phyloP scores from a whole-genome alignment of 2,888 invertebrate genomes.

The Stenichneumon culpator region DNA sequence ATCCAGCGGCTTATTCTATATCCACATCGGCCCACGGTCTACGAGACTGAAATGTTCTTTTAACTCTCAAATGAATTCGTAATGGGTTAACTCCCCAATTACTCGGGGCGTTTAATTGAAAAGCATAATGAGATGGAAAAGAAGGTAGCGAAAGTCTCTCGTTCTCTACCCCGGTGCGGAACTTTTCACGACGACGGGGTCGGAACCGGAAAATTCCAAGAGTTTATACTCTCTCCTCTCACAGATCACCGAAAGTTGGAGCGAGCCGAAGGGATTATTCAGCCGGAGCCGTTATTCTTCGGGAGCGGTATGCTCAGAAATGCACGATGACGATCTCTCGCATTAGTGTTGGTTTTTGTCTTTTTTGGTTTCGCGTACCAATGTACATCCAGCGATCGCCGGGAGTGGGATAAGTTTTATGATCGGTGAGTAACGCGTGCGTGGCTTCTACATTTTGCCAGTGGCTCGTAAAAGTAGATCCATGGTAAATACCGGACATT shows the following conservation, averaged over 20 bases:
- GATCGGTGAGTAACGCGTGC: slow-evolving; percentile 52
- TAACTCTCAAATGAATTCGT: slow-evolving; percentile 47
- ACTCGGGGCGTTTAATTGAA: slow-evolving; percentile 58
- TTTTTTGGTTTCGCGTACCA: slow-evolving; percentile 14
- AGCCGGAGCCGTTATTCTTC: background rate
- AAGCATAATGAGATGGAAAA: slow-evolving; percentile 61
- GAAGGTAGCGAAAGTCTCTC: slow-evolving; percentile 35
- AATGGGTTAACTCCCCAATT: slow-evolving; percentile 47
- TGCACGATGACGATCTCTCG: slow-evolving; percentile 7
- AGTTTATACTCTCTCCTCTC: background rate
- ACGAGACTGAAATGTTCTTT: slow-evolving; percentile 47
- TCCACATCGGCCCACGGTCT: slow-evolving; percentile 18
- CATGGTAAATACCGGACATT: background rate
- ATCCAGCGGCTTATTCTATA: background rate
- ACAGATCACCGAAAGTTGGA: slow-evolving; percentile 7
- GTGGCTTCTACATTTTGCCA: background rate
- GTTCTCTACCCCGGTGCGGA: background rate
- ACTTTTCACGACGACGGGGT: background rate
- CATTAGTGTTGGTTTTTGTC: background rate
- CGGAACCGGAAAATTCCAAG: background rate
- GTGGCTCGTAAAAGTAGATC: slow-evolving; percentile 19
- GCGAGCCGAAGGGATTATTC: slow-evolving; percentile 21
- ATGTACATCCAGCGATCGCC: slow-evolving; percentile 25
- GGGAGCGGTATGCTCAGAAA: background rate
- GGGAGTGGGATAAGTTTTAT: slow-evolving; percentile 59